A percentile compares a stretch with the other conserved stretches of the same genome.
phyloP scores from a whole-genome alignment of 2,888 invertebrate species.

The Papilio elwesi region DNA sequence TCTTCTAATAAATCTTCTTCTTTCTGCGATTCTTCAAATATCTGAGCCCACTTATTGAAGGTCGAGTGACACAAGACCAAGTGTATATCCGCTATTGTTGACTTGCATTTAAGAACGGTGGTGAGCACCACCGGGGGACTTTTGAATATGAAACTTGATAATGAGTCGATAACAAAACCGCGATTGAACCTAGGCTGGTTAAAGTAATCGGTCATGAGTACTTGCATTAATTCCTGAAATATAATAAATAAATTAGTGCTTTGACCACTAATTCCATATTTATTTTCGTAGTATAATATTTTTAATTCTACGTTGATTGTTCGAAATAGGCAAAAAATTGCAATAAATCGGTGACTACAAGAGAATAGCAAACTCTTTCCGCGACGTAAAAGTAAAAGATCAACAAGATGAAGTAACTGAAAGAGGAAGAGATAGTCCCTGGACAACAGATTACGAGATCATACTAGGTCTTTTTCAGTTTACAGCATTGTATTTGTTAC shows the following conservation, averaged over 20 bases:
- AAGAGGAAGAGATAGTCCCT: too few species aligned
- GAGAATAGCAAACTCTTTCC: too few species aligned
- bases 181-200: conserved; percentile 58
- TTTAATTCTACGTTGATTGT: too few species aligned
- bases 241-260: background rate
- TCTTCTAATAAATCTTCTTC: conserved; percentile 63
- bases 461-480: too few species aligned
- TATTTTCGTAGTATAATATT: too few species aligned
- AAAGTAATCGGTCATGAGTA: conserved; percentile 68
- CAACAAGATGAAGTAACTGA: too few species aligned
- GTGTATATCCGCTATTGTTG: conserved; percentile 65
- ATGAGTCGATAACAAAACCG: conserved; percentile 72
- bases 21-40: conserved; percentile 64
- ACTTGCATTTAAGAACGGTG: conserved; percentile 69
- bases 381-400: too few species aligned
- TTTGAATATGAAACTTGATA: conserved; percentile 68
- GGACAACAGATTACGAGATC: too few species aligned
- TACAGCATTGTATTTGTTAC: too few species aligned
- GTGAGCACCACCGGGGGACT: conserved; percentile 62
- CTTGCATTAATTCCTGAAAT: conserved; percentile 67
- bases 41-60: conserved; percentile 68
- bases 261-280: too few species aligned
- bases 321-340: too few species aligned
- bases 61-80: conserved; percentile 73
- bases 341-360: too few species aligned